Base-by-base conservation (phyloP, 2,113 vertebrate species). In the Sceloporus undulatus region DNA sequence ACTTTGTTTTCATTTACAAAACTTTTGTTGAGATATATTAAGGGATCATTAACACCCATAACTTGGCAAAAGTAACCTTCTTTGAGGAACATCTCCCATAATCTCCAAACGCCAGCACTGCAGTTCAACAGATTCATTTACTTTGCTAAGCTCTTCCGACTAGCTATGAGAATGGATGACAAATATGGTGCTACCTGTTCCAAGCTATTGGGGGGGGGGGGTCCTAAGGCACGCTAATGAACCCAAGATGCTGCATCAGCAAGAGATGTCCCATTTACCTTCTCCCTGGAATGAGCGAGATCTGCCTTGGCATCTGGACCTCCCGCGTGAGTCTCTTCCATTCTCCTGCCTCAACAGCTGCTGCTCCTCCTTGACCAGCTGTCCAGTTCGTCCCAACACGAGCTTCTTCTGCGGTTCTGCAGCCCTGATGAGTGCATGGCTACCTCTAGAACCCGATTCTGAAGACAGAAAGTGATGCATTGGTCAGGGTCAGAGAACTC, bases 321-420 rank as follows among this genome's bases (percentile, higher is more conserved):
- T 98, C 97, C 0, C 92, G 93, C 86, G 97, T 97, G n/a, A 99
- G 96, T 90, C 97, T 94, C 83, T 98, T n/a, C n/a, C 96, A 1
- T 98, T 99, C 27, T 98, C 98, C 82, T 98, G 97, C 94, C 94
- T 94, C 88, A 98, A 94, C 42, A 98, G 94, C 92, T 96, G 95
- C 89, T 97, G 97, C 86, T 99, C 98, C 76, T 97, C 95, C 7
- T 97, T 95, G 83, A 91, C 94, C 65, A 97, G 93, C 85, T 95
- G 18, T 97, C 97, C 95, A 97, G 87, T 85, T 98, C 96, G 0
- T 96, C 96, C 95, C 97, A 96, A 85, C 91, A 95, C n/a, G 1
- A 94, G 92, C 73, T 96, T 96, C 79, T 97, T 97, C 88, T 96
- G 97, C 77, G 97, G 11, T 87, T 97, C 85, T 96, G 97, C 90